These are phyloP conservation scores for Timandra comae DNA, from an alignment of 2,888 invertebrate species.

Conservation along the genomic window DNA sequence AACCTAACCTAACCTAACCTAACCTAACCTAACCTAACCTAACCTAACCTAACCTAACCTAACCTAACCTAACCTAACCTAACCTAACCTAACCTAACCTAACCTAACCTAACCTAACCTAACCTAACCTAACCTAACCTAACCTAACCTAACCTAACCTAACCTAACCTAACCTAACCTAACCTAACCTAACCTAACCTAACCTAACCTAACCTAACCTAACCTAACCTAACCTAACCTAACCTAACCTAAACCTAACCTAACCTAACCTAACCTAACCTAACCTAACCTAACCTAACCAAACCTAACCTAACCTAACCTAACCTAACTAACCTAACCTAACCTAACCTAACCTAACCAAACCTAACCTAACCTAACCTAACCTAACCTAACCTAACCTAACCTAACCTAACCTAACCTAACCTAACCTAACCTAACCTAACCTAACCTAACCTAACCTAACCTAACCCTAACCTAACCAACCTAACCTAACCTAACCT, in stretches of 20 bases:
- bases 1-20: constrained; percentile 17
- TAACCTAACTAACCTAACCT: no score
- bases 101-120: constrained; percentile 18
- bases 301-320: constrained; percentile 17
- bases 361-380: constrained; percentile 9
- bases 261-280: constrained; percentile 18
- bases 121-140: constrained; percentile 19
- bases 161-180: constrained; percentile 19
- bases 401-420: constrained; percentile 8
- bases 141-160: constrained; percentile 19
- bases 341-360: constrained; percentile 12
- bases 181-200: constrained; percentile 20
- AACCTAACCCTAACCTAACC: no score
- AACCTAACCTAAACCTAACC: constrained; percentile 18
- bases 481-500: no score
- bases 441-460: no score
- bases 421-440: constrained; percentile 8
- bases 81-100: constrained; percentile 17
- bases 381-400: constrained; percentile 9
- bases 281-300: constrained; percentile 19
- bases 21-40: constrained; percentile 15
- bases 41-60: constrained; percentile 14
- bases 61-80: constrained; percentile 15
- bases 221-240: constrained; percentile 18
- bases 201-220: constrained; percentile 19